Percentiles rank a stretch among this genome's conserved stretches.
phyloP scores from a whole-genome alignment of 2,797 vertebrate species.

The Hoplostethus mediterraneus region DNA sequence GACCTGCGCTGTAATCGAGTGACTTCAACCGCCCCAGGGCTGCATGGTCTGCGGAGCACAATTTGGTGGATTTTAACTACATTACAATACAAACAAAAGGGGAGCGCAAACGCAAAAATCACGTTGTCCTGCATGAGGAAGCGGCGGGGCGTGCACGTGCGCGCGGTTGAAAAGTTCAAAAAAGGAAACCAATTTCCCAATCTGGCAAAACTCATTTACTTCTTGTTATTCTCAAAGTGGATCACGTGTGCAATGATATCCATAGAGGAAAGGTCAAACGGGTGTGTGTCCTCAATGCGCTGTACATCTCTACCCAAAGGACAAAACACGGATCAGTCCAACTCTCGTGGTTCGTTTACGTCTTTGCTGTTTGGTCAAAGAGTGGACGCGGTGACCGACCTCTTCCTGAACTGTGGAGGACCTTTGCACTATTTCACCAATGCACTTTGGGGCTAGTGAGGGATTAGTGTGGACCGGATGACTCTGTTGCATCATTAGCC shows the following conservation, averaged over 20 bases:
- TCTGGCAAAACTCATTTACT: constrained; percentile 1
- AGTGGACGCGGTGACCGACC: not conserved
- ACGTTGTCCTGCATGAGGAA: not conserved
- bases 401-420: constrained; percentile 40
- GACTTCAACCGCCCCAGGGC: constrained; percentile 17
- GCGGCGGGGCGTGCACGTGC: constrained; percentile 11
- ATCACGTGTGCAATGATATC: constrained; percentile 3
- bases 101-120: not conserved
- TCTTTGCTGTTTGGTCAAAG: not conserved
- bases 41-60: not conserved
- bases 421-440: constrained; percentile 17
- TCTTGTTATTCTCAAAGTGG: constrained; percentile 1
- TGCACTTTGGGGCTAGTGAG: constrained; percentile 24
- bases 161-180: not conserved
- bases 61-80: constrained; percentile 24
- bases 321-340: not conserved
- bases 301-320: not conserved
- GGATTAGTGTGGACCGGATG: constrained; percentile 55
- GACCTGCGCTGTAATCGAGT: constrained; percentile 31
- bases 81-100: constrained; percentile 30
- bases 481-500: constrained; percentile 45
- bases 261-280: not conserved
- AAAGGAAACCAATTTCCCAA: constrained; percentile 3
- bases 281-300: too few species aligned
- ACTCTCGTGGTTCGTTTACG: not conserved